phyloP scores from a whole-genome alignment of 2,888 invertebrate species.

The Elaeidobius kamerunicus region DNA sequence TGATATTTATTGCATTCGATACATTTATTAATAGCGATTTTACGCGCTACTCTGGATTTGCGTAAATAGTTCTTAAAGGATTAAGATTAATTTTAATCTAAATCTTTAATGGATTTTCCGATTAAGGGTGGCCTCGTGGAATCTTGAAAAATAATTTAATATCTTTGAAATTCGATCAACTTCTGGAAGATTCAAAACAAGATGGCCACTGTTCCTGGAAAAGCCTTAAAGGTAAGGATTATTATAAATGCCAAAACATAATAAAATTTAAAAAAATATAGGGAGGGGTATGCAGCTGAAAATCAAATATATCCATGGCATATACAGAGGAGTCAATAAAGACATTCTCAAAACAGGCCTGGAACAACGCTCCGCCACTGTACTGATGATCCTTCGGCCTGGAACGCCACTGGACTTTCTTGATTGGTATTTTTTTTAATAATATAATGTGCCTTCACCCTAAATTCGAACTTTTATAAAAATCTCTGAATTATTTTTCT shows the following conservation, averaged over 20 bases:
- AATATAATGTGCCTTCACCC: too few species aligned
- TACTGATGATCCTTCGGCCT: too few species aligned
- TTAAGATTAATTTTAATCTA: conserved; percentile 1
- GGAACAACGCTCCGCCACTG: conserved; percentile 37
- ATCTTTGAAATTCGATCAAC: too few species aligned
- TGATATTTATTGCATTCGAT: too few species aligned
- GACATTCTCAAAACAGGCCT: conserved; percentile 41
- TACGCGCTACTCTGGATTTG: too few species aligned
- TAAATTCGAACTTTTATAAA: too few species aligned
- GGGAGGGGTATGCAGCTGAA: conserved; percentile 38
- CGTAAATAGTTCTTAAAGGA: background rate
- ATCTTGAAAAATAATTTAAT: too few species aligned
- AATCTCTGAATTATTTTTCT: too few species aligned
- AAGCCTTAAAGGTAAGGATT: conserved; percentile 43
- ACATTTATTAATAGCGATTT: too few species aligned
- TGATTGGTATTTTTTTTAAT: too few species aligned
- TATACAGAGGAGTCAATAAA: conserved; percentile 52
- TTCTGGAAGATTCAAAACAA: conserved; percentile 36
- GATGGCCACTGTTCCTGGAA: conserved; percentile 49
- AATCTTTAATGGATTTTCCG: background rate
- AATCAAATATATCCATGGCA: conserved; percentile 58
- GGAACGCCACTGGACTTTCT: too few species aligned
- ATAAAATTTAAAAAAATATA: conserved; percentile 22
- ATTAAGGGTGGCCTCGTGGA: conserved; percentile 1
- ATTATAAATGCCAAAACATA: background rate